Base-by-base conservation (phyloP, 1,140 invertebrate genomes). In the Tigriopus japonicus region DNA sequence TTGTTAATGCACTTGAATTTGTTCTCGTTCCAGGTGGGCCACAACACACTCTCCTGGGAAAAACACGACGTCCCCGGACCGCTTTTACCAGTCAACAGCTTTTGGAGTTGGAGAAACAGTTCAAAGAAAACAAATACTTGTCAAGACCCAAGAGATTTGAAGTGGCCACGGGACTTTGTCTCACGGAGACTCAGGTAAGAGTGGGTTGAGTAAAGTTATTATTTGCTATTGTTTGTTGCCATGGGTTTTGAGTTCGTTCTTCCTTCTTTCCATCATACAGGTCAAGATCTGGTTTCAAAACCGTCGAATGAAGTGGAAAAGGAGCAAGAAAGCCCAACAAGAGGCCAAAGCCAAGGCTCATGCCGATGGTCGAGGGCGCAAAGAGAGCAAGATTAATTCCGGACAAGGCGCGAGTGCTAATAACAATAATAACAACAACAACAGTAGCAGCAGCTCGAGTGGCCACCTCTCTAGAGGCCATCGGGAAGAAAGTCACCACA, bases 1-100 rank as follows among this genome's bases (percentile, higher is more conserved):
- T 35, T 35, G 28, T 35, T 35, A 35, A 35, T 35, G 28, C 28
- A 35, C 28, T 35, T 35, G 28, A 35, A 35, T 35, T 35, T 35
- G 28, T 35, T 35, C 28, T 35, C 28, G 28, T 73, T 72, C 9
- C 67, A 81, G 79, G 79, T 63, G 74, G 75, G 28, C 69, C 70
- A 28, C 85, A 76, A 66, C 86, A 90, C 67, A 83, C 85, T 0
- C 78, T 94, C 0, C 75, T 94, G 49, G 92, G 93, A 1, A 97
- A 98, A 76, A 95, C 93, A 6, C 77, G 95, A 55, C 77, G 95
- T 64, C 95, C 95, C 0, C 76, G 94, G 52, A 98, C 95, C 0
- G 94, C 95, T 1, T 98, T 98, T 75, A 98, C 94, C 0, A 93
- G 87, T 13, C 93, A 98, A 71, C 95, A 98, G 70, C 80, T 98